Evolutionary conservation across 2,888 invertebrate species (phyloP).

Genomic region (Fabriciana adippe): DNA sequence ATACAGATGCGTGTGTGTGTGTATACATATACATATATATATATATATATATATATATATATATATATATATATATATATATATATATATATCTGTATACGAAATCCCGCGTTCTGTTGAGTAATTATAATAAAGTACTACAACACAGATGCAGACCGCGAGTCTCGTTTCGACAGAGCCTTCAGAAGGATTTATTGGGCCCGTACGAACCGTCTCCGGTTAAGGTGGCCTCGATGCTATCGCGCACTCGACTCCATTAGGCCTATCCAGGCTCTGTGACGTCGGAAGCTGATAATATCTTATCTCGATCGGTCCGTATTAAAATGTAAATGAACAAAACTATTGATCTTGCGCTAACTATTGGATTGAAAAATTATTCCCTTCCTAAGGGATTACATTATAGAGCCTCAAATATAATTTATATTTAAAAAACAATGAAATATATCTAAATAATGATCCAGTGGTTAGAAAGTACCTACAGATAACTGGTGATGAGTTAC

Average conservation of each 20-base stretch:
- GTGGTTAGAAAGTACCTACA: not conserved
- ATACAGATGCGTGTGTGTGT: too few relatives aligned
- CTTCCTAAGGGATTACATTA: not conserved
- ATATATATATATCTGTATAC: too few relatives aligned
- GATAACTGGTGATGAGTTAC: constrained; percentile 1
- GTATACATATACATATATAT: too few relatives aligned
- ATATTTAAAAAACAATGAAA: not conserved
- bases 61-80: too few relatives aligned
- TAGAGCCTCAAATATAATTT: not conserved
- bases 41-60: too few relatives aligned
- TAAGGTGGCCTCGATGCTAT: constrained; percentile 36
- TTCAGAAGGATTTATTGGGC: constrained; percentile 32
- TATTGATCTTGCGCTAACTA: constrained; percentile 23
- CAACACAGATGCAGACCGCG: not conserved
- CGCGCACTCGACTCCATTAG: constrained; percentile 41
- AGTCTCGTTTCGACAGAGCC: constrained; percentile 22
- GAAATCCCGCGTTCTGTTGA: not conserved
- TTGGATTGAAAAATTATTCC: not conserved
- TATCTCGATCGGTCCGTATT: constrained; percentile 43
- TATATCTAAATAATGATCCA: not conserved
- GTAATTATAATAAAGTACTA: constrained; percentile 2
- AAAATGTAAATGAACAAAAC: constrained; percentile 44
- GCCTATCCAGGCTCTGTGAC: constrained; percentile 40
- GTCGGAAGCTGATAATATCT: constrained; percentile 43
- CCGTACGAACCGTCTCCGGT: constrained; percentile 29